Percentiles rank a stretch among this genome's conserved stretches.
phyloP scores from a whole-genome alignment of 2,113 vertebrate genomes.

The Lampris incognitus region DNA sequence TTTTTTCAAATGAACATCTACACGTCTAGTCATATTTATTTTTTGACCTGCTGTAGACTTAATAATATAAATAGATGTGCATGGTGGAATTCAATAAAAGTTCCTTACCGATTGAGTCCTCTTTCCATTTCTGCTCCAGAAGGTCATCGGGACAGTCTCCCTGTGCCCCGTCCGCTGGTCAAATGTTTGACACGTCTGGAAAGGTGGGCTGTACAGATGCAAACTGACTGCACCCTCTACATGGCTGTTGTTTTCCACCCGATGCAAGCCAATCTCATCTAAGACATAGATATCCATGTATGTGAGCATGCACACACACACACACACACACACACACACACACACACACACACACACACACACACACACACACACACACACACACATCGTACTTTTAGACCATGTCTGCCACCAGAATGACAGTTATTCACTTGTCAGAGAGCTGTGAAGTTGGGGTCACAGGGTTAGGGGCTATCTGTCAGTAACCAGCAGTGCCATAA shows the following conservation, averaged over 20 bases:
- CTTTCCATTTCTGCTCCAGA: slow-evolving; percentile 93
- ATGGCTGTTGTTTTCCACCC: slow-evolving; percentile 96
- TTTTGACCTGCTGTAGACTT: too few species aligned
- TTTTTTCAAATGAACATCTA: too few species aligned
- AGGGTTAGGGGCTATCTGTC: background rate
- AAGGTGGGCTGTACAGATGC: slow-evolving; percentile 96
- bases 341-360: background rate
- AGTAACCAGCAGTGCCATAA: slow-evolving; percentile 14
- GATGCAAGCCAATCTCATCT: slow-evolving; percentile 96
- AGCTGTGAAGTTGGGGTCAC: slow-evolving; percentile 19
- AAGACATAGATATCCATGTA: background rate
- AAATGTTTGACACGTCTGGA: slow-evolving; percentile 90
- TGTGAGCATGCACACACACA: slow-evolving; percentile 29
- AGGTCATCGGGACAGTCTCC: slow-evolving; percentile 93
- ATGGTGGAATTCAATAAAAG: background rate
- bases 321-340: slow-evolving; percentile 16
- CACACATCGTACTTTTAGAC: slow-evolving; percentile 9
- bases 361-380: slow-evolving; percentile 18
- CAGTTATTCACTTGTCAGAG: background rate
- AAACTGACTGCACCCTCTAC: slow-evolving; percentile 92
- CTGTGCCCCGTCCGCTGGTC: slow-evolving; percentile 96
- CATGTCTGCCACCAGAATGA: slow-evolving; percentile 21
- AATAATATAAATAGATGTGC: background rate
- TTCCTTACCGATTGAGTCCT: slow-evolving; percentile 89
- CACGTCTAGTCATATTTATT: too few species aligned